Evolutionary conservation across 2,888 invertebrate species (phyloP), one percentile per base, ranked within the genome.

Genomic region (Caprella mutica): DNA sequence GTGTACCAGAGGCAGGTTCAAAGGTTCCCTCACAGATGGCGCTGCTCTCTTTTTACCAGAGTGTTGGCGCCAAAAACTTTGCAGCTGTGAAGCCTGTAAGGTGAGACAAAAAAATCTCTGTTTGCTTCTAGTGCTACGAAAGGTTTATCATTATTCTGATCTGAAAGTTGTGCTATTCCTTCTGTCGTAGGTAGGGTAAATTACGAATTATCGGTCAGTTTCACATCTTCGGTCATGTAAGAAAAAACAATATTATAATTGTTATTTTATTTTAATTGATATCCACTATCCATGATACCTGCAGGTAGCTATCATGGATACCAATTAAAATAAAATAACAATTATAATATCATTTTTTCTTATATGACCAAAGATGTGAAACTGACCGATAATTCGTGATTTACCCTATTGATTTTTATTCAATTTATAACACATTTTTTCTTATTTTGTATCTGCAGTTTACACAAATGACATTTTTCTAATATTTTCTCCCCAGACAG

Each of bases 31-130:
- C 38, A 8, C 35, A 23, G 9, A 9, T 38, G 33, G 19, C 35
- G 67, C 68, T 24, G 69, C 72, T 26, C 67, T 69, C 21, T 75
- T 73, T 65, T 72, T 72, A 71, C 67, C 67, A 17, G 68, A 69
- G 26, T 70, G 70, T 17, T 78, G 92, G 83, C 80, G 93, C 39
- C 78, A 80, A 54, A 79, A 81, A 58, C 76, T 94, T 5, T 78
- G 77, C 68, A 66, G 56, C 23, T 77, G 77, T 68, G 42, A 63
- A 12, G 56, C 66, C 5, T 77, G 77, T 67, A 65, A 68, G 69
- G 74, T 73, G 68, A 66, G 44, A 33, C 8, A 33, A 12, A 33
- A n/a, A n/a, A n/a, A n/a, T n/a, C n/a, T n/a, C n/a, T n/a, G n/a
- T n/a, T n/a, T n/a, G n/a, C n/a, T n/a, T n/a, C n/a, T n/a, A n/a